Conservation (phyloP, 2,888 invertebrate species). For the Harmothoe impar region DNA sequence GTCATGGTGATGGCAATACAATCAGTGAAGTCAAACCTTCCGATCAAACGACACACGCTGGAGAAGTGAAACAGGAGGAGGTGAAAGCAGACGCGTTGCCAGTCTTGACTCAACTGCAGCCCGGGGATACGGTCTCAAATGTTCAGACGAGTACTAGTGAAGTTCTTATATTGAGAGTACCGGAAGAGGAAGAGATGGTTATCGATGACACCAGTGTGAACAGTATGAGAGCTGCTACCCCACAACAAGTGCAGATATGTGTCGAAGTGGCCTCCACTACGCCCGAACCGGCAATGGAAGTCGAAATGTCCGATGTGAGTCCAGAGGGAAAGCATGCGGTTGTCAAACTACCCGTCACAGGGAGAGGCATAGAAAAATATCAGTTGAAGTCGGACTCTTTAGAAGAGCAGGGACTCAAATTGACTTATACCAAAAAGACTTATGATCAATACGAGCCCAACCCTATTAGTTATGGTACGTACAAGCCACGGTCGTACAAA, state of each 20-base stretch:
- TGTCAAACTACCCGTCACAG: conserved; percentile 16
- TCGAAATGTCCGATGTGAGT: neutral
- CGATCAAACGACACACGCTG: neutral
- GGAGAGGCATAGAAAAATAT: conserved; percentile 68
- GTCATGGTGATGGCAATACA: conserved; percentile 17
- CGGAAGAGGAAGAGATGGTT: conserved; percentile 36
- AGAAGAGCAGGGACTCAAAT: conserved; percentile 71
- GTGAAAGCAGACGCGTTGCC: neutral
- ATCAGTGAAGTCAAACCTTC: neutral
- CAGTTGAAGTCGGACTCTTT: conserved; percentile 71
- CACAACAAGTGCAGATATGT: conserved; percentile 28
- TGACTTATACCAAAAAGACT: conserved; percentile 71
- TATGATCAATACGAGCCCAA: conserved; percentile 67
- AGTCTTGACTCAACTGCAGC: neutral
- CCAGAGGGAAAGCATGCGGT: conserved; percentile 23
- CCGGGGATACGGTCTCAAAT: neutral
- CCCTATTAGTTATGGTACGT: conserved; percentile 63
- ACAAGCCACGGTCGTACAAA: conserved; percentile 50
- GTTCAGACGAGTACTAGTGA: neutral
- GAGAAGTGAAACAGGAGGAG: neutral
- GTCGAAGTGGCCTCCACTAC: conserved; percentile 39
- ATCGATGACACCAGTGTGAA: conserved; percentile 2
- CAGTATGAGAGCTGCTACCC: conserved; percentile 28
- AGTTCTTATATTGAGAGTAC: neutral
- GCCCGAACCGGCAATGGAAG: conserved; percentile 11